Base-by-base conservation (phyloP, 2,113 vertebrate species). In the Dipodomys spectabilis region DNA sequence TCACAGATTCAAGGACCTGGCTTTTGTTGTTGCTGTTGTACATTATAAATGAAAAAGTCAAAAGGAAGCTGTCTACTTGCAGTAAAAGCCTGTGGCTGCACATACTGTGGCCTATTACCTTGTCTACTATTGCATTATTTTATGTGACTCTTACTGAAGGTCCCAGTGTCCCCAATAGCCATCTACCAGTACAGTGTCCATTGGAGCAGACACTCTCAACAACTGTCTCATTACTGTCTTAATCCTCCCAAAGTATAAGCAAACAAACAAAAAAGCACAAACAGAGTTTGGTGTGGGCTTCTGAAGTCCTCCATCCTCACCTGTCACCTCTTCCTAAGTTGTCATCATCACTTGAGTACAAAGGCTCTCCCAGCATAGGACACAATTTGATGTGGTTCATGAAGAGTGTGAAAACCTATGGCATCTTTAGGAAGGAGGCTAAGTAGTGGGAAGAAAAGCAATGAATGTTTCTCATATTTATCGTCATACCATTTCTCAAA, bases 311-410 rank as follows among this genome's bases (percentile, higher is more conserved):
- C 32, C n/a, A 35, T 57, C 74, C 78, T 39, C n/a, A 28, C 39
- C 79, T 57, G 35, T 57, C 86, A 45, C 32, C 86, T n/a, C 80
- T 73, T 71, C 19, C 69, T 64, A 49, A 82, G 28, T 75, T 30
- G 67, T 20, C 69, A 11, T 68, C 64, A 72, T 28, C 85, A 64
- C 18, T 62, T 0, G 22, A 92, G 62, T 86, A 83, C 86, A 91
- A 86, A 81, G 83, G 30, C 57, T 16, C 74, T 78, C 73, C 78
- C 73, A 57, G 73, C 85, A 53, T 23, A 49, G 88, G 73, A 83
- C 81, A 68, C 81, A 91, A 91, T 69, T 83, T 93, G 81, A 92
- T 77, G 90, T 32, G 64, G 68, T 64, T 94, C 72, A 89, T 96
- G 73, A 87, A 79, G 64, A 83, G 78, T 12, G 7, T 77, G 62